phyloP scores from a whole-genome alignment of 2,113 vertebrate species.

The Sula dactylatra region DNA sequence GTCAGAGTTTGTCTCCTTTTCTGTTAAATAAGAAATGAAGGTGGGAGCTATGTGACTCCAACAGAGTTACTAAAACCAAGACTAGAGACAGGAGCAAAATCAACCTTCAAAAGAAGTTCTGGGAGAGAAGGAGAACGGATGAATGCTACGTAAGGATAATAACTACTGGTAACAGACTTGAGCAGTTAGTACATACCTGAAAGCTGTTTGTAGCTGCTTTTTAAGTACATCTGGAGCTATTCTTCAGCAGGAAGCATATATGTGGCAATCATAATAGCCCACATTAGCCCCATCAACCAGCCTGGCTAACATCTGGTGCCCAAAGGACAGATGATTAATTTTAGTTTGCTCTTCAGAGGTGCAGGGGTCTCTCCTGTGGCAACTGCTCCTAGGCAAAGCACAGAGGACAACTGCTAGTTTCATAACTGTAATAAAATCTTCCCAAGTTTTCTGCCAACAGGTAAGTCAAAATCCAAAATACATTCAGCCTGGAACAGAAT shows the following conservation, averaged over 20 bases:
- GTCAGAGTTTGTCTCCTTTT: not conserved
- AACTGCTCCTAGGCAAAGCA: not conserved
- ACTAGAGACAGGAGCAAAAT: not conserved
- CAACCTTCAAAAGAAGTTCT: not conserved
- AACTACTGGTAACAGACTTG: not conserved
- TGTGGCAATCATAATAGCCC: not conserved
- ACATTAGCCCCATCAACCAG: not conserved
- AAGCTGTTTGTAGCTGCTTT: not conserved
- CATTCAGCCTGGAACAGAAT: not conserved
- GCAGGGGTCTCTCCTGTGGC: not conserved
- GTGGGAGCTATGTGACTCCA: not conserved
- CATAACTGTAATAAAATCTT: not conserved
- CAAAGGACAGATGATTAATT: not conserved
- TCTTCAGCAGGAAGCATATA: not conserved
- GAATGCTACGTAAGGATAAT: not conserved
- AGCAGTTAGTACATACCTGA: not conserved
- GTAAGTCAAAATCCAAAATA: not conserved
- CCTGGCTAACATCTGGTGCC: not conserved
- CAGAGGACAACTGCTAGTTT: not conserved
- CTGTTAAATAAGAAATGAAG: not conserved
- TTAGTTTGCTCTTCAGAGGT: not conserved
- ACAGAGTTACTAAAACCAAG: not conserved
- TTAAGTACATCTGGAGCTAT: not conserved
- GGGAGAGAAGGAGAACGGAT: not conserved
- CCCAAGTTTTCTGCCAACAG: not conserved